phyloP scores from a whole-genome alignment of 2,113 vertebrate genomes.

The Otocyon megalotis region DNA sequence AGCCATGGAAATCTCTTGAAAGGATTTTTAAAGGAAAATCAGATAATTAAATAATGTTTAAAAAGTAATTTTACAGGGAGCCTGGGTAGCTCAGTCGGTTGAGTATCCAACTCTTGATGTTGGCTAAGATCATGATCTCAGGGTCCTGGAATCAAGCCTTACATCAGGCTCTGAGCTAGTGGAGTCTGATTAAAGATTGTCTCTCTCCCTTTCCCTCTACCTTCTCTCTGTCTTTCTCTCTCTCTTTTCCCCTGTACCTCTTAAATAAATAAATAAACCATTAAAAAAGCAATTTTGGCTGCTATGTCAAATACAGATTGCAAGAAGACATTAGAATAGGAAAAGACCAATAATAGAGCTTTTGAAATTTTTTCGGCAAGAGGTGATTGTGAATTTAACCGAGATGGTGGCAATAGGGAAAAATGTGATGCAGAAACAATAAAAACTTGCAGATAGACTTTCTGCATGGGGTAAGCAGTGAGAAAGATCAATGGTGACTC shows the following conservation, averaged over 20 bases:
- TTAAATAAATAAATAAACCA: not conserved
- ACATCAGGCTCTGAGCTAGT: not conserved
- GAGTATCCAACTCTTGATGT: not conserved
- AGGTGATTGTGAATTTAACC: not conserved
- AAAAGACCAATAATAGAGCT: not conserved
- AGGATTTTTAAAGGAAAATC: not conserved
- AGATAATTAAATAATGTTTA: not conserved
- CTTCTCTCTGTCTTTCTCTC: not conserved
- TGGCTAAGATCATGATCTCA: not conserved
- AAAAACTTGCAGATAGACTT: not conserved
- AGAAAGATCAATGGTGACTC: too few relatives aligned
- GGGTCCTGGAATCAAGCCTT: not conserved
- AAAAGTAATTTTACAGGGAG: not conserved
- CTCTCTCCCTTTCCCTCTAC: not conserved
- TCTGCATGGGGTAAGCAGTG: too few relatives aligned
- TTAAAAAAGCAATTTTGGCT: not conserved
- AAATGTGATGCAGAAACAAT: not conserved
- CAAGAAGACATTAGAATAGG: not conserved
- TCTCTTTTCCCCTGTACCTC: not conserved
- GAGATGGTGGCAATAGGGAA: not conserved
- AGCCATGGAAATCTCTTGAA: not conserved
- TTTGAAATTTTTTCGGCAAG: not conserved
- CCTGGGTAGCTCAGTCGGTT: not conserved
- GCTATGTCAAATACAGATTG: not conserved
- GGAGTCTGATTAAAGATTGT: not conserved